Base-by-base conservation (phyloP, 1,140 invertebrate genomes). In the Papilio polytes region DNA sequence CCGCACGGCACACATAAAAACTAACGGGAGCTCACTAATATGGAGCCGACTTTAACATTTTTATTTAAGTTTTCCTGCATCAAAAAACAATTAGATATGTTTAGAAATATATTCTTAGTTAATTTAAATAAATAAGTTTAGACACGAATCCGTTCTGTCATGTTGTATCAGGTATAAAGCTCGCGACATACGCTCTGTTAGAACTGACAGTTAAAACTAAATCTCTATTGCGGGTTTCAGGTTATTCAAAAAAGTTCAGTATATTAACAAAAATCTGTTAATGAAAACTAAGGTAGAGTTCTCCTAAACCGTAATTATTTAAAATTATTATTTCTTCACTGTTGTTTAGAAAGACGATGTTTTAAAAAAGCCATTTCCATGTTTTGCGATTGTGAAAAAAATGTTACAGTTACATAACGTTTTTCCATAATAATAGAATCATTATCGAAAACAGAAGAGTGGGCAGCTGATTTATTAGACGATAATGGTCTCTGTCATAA, bases 361-460 rank as follows among this genome's bases (percentile, higher is more conserved):
- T 66, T n/a, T 22, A 59, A 46, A 77, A 80, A 86, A 86, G 81
- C 80, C 6, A 18, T 73, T 78, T 94, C 91, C 89, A 90, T 86
- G 85, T 51, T 84, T 74, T 70, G 2, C 44, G 76, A 18, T 80
- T 63, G n/a, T 63, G 78, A 94, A 94, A 93, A 93, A 94, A 94
- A 93, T 90, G 91, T 91, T 93, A 93, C 93, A 94, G 93, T 94
- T 94, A 94, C 89, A 94, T 92, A 94, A 94, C 92, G 92, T 92
- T 94, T 94, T 94, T 92, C 93, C 92, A 95, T 95, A 94, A 95
- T 95, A 95, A 94, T 95, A 95, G 92, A 95, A 95, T 95, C 93
- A 94, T 94, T 94, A 94, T 94, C 89, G 92, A 94, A 94, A 94
- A 94, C 93, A 94, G 93, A 94, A 94, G 92, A 94, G 91, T 90